These are phyloP conservation scores for Anoura caudifer DNA, from an alignment of 2,113 vertebrate species.

Conservation along the genomic window DNA sequence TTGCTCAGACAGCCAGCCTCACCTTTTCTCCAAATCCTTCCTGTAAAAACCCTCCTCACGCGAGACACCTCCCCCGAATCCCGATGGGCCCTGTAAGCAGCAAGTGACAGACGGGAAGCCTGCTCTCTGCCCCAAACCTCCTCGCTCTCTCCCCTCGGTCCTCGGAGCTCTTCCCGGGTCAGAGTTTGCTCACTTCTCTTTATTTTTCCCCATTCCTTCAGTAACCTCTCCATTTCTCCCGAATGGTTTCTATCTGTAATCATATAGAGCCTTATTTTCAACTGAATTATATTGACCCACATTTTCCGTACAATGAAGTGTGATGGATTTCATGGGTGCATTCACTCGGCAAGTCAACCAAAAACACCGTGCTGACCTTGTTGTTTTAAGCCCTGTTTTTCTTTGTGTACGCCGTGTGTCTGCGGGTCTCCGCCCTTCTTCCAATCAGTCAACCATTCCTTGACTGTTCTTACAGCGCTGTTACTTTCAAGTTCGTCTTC, in stretches of 20 bases:
- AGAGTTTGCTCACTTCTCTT: not conserved
- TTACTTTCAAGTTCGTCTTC: not conserved
- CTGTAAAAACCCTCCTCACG: not conserved
- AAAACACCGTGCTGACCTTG: not conserved
- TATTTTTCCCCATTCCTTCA: not conserved
- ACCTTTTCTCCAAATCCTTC: not conserved
- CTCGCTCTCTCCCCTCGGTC: rapidly evolving
- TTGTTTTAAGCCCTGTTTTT: not conserved
- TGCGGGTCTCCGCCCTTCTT: not conserved
- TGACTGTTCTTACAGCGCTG: not conserved
- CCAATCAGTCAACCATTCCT: not conserved
- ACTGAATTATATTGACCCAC: not conserved
- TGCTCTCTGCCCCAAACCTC: not conserved
- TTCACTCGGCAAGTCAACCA: not conserved
- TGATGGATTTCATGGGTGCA: not conserved
- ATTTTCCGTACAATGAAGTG: not conserved
- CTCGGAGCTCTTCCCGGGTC: not conserved
- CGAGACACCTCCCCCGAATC: not conserved
- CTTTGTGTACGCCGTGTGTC: not conserved
- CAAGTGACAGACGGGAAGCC: not conserved
- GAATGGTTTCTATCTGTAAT: not conserved
- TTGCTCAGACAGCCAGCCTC: not conserved
- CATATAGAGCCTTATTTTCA: not conserved
- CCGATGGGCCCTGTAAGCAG: not conserved
- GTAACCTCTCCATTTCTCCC: not conserved